Conservation (phyloP, 2,797 vertebrate species). For the Cryptoblepharus egeriae region DNA sequence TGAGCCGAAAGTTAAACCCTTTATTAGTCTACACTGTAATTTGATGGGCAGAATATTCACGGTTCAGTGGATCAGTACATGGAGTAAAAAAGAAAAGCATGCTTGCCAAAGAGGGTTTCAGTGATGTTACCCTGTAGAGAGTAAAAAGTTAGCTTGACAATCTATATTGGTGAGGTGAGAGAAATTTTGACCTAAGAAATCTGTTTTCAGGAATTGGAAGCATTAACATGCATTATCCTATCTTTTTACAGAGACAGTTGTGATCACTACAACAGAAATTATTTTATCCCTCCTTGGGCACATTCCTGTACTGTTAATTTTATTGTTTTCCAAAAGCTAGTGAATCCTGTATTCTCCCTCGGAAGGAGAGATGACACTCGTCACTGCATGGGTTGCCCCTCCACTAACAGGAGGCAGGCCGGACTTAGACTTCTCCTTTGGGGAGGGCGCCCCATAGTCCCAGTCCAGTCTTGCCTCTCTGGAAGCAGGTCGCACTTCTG, state of each 20-base stretch:
- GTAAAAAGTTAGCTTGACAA: constrained; percentile 73
- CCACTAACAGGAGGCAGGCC: too few species aligned
- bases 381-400: too few species aligned
- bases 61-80: constrained; percentile 66
- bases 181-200: constrained; percentile 73
- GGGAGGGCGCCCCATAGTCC: too few species aligned
- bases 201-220: constrained; percentile 72
- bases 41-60: constrained; percentile 85
- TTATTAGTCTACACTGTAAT: constrained; percentile 88
- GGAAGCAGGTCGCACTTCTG: too few species aligned
- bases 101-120: constrained; percentile 59
- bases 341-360: not conserved
- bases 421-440: too few species aligned
- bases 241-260: constrained; percentile 81
- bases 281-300: not conserved
- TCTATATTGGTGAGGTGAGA: constrained; percentile 60
- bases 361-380: too few species aligned
- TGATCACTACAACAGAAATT: constrained; percentile 69
- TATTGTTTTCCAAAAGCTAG: not conserved
- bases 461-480: too few species aligned
- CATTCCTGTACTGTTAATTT: not conserved
- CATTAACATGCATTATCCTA: constrained; percentile 80
- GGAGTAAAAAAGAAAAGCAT: constrained; percentile 60
- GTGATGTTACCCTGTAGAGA: constrained; percentile 71
- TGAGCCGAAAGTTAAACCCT: constrained; percentile 89